Evolutionary conservation across 92 coral and sea anemone species (phyloP), one percentile per base, ranked within the genome.

Genomic region (Zoanthus gigantus): DNA sequence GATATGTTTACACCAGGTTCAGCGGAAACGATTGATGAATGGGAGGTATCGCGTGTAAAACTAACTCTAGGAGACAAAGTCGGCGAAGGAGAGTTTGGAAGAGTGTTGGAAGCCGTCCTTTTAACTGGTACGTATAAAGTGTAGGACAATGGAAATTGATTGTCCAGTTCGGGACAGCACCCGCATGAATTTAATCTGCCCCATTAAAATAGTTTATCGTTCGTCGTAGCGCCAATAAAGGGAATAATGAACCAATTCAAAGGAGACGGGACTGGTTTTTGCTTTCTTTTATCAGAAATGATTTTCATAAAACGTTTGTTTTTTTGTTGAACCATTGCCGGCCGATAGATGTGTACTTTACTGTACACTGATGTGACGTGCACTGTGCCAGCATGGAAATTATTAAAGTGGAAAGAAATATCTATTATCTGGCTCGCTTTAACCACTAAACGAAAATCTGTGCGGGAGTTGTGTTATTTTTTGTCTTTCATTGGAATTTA

Each of bases 11-110:
- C 50, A n/a, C 76, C 34, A 72, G 77, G 77, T 44, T 3, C 16
- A 34, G 32, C 56, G 42, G 77, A 73, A 9, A 14, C 16, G 50
- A 28, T 16, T 7, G 82, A 95, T 31, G 88, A 88, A 63, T 95
- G 98, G 98, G 98, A 95, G 78, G 75, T 95, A 34, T 77, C 94
- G 54, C 96, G 98, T 85, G 94, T 91, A 48, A 48, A 52, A 11
- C 86, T 95, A 18, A 77, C 47, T 77, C 84, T 87, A 17, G 98
- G 98, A 5, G 96, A 91, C 76, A 91, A 87, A 82, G 92, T 95
- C 17, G 98, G 98, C 23, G 98, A 95, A 72, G 96, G 98, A 28
- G 96, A 95, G 71, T 95, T 95, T 89, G 98, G 98, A 6, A 72
- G 89, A 61, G 98, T 95, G 46, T 73, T 91, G 17, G 93, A 83